These are phyloP conservation scores for Grapholita molesta DNA, from an alignment of 1,140 invertebrate species.

Conservation along the genomic window DNA sequence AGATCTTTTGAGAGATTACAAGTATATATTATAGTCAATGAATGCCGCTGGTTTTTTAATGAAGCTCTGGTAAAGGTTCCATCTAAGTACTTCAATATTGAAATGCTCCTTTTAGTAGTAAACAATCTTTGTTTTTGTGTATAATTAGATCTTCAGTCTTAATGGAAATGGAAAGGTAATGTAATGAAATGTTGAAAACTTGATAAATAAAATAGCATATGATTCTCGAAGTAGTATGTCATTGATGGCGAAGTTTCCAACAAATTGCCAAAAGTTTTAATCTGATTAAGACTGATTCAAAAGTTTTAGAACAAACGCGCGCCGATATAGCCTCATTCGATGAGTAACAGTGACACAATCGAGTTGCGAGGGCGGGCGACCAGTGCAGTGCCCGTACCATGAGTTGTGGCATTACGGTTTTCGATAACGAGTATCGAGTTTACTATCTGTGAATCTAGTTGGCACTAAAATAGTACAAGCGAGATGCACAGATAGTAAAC, in stretches of 20 bases:
- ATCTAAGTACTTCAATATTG: too few relatives aligned
- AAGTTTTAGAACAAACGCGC: conserved; percentile 5
- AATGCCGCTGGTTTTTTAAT: too few relatives aligned
- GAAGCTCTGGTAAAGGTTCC: too few relatives aligned
- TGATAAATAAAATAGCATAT: conserved; percentile 8
- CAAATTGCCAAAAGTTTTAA: conserved; percentile 5
- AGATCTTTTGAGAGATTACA: background rate
- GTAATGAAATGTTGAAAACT: background rate
- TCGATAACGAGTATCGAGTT: too few relatives aligned
- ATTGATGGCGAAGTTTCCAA: conserved; percentile 7
- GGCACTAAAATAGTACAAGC: too few relatives aligned
- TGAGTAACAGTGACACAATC: background rate
- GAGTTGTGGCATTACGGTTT: background rate
- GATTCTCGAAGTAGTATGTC: background rate
- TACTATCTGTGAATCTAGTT: too few relatives aligned
- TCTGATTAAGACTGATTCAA: conserved; percentile 10
- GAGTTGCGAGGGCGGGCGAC: background rate
- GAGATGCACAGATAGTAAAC: too few relatives aligned
- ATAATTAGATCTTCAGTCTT: background rate
- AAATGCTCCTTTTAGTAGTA: too few relatives aligned
- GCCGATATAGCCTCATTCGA: conserved; percentile 3
- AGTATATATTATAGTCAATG: too few relatives aligned
- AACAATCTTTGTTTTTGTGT: too few relatives aligned
- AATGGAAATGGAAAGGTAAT: background rate
- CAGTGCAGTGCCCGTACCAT: too few relatives aligned